Conservation (phyloP, 1,140 invertebrate species). For the Aphelenchoides besseyi region DNA sequence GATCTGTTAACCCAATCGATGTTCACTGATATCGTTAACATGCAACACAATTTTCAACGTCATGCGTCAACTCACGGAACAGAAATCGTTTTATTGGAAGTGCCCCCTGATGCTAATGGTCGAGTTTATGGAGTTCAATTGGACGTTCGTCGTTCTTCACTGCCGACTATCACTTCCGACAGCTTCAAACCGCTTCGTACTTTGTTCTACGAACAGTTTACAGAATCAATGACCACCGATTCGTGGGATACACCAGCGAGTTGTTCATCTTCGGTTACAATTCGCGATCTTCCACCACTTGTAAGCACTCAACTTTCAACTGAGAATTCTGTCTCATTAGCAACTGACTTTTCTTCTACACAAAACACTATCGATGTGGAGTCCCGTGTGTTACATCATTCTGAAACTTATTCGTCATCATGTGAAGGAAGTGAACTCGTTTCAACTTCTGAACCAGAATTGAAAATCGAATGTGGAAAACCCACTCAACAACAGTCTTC, state of each 20-base stretch:
- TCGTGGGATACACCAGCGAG: neutral
- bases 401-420: slow-evolving; percentile 7
- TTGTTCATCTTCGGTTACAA: neutral
- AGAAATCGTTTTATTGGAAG: slow-evolving; percentile 2
- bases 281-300: neutral
- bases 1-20: slow-evolving; percentile 38
- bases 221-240: neutral
- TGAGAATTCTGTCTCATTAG: neutral
- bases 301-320: neutral
- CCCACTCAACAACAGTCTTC: neutral
- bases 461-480: neutral
- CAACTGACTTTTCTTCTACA: neutral
- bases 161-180: neutral
- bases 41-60: slow-evolving; percentile 11
- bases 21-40: slow-evolving; percentile 36
- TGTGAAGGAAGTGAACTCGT: neutral
- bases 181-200: neutral
- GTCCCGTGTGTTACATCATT: neutral
- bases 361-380: neutral
- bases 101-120: neutral
- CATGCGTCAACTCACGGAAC: neutral
- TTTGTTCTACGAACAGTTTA: neutral
- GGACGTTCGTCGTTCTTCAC: neutral
- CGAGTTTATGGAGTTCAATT: slow-evolving; percentile 4
- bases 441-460: neutral